These are phyloP conservation scores for Biston betularia DNA, from an alignment of 2,888 invertebrate genomes.

Conservation along the genomic window DNA sequence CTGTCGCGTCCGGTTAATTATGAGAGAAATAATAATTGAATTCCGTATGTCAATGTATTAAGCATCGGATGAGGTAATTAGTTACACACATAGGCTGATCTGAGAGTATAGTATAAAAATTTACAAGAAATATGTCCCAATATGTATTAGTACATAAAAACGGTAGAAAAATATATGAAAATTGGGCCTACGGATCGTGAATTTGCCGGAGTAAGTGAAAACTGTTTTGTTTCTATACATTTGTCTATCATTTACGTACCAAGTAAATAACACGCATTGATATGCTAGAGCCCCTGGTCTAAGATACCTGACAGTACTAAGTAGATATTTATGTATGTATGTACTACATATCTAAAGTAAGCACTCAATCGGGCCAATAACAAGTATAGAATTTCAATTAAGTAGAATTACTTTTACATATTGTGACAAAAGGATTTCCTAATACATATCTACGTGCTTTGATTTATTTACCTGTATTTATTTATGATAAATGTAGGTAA, in stretches of 20 bases:
- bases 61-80: conserved; percentile 18
- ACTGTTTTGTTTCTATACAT: too few species aligned
- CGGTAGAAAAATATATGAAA: not conserved
- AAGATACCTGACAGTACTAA: too few species aligned
- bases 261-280: too few species aligned
- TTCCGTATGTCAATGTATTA: not conserved
- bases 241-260: too few species aligned
- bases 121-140: not conserved
- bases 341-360: not conserved
- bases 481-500: not conserved
- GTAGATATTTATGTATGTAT: too few species aligned
- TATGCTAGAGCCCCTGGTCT: too few species aligned
- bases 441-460: conserved; percentile 1
- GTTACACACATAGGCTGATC: not conserved
- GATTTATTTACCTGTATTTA: not conserved
- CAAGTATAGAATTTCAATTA: conserved; percentile 24
- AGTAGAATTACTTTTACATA: conserved; percentile 13
- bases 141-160: too few species aligned
- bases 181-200: too few species aligned
- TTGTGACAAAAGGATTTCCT: conserved; percentile 30
- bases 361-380: conserved; percentile 9
- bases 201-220: too few species aligned
- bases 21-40: conserved; percentile 19
- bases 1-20: conserved; percentile 24
- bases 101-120: not conserved